Evolutionary conservation across 2,797 vertebrate genomes (phyloP).

Genomic region (Hydrolagus colliei): DNA sequence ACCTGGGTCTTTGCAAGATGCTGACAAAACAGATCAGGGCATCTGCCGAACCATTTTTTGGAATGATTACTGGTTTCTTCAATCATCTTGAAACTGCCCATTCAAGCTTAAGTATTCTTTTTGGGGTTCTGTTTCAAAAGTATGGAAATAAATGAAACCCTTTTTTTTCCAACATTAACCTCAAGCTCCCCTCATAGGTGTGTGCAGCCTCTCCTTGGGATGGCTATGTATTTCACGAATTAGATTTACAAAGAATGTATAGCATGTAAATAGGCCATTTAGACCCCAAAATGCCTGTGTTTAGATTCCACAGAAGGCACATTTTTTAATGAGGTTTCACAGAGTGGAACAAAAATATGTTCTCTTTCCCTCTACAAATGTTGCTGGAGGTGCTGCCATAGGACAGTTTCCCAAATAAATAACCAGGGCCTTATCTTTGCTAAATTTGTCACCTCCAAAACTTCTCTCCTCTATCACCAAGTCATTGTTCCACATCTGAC

Average conservation of each 20-base stretch:
- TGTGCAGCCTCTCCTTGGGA: background rate
- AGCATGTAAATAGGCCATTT: too few species aligned
- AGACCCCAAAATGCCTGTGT: too few species aligned
- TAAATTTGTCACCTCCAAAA: too few species aligned
- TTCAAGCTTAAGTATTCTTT: conserved; percentile 20
- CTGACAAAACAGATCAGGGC: conserved; percentile 3
- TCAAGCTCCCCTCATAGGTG: background rate
- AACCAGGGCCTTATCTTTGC: too few species aligned
- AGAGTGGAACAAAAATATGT: background rate
- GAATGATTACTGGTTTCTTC: background rate
- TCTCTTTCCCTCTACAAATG: background rate
- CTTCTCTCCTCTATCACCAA: too few species aligned
- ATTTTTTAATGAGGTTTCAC: background rate
- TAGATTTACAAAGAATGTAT: too few species aligned
- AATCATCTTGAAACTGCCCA: conserved; percentile 9
- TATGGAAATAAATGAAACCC: background rate
- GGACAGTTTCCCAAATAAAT: background rate
- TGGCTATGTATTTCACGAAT: background rate
- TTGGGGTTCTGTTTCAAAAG: conserved; percentile 1
- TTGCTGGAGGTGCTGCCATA: background rate
- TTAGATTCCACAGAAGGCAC: too few species aligned
- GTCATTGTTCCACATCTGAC: too few species aligned
- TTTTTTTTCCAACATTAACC: conserved; percentile 9
- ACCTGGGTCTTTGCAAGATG: conserved; percentile 20
- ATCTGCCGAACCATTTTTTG: background rate